Evolutionary conservation across 1,140 invertebrate species (phyloP).

Genomic region (Diorhabda sublineata): DNA sequence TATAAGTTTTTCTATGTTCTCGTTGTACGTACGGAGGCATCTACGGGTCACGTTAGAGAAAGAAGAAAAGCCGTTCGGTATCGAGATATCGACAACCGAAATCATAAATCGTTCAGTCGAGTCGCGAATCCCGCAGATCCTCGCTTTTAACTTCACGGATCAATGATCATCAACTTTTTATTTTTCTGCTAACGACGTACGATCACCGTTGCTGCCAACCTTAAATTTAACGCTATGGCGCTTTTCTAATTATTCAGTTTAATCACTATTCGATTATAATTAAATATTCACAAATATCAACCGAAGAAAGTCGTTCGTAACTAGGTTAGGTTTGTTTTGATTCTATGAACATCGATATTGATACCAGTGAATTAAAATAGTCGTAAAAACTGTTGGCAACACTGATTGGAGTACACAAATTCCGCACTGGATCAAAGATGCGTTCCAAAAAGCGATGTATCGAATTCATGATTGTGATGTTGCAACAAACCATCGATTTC

Average conservation of each 20-base stretch:
- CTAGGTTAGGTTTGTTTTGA: too few relatives aligned
- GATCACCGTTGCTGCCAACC: neutral
- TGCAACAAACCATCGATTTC: too few relatives aligned
- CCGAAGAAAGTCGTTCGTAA: too few relatives aligned
- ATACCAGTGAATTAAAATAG: too few relatives aligned
- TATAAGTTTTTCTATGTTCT: too few relatives aligned
- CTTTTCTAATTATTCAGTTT: neutral
- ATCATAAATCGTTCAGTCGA: slow-evolving; percentile 44
- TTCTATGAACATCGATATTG: too few relatives aligned
- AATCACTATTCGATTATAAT: neutral
- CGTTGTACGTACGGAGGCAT: neutral
- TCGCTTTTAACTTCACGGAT: slow-evolving; percentile 37
- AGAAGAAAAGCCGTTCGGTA: slow-evolving; percentile 23
- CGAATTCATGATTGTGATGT: too few relatives aligned
- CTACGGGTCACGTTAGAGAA: neutral
- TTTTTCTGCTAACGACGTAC: slow-evolving; percentile 30
- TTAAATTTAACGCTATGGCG: slow-evolving; percentile 2
- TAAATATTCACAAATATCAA: too few relatives aligned
- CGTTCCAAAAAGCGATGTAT: too few relatives aligned
- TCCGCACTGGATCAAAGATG: too few relatives aligned
- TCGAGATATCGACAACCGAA: slow-evolving; percentile 40
- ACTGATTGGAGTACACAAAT: too few relatives aligned
- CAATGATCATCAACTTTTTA: slow-evolving; percentile 42
- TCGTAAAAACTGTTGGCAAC: too few relatives aligned
- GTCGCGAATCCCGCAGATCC: slow-evolving; percentile 40